Conservation (phyloP, 2,113 vertebrate genomes). For the Periophthalmus modestus region DNA sequence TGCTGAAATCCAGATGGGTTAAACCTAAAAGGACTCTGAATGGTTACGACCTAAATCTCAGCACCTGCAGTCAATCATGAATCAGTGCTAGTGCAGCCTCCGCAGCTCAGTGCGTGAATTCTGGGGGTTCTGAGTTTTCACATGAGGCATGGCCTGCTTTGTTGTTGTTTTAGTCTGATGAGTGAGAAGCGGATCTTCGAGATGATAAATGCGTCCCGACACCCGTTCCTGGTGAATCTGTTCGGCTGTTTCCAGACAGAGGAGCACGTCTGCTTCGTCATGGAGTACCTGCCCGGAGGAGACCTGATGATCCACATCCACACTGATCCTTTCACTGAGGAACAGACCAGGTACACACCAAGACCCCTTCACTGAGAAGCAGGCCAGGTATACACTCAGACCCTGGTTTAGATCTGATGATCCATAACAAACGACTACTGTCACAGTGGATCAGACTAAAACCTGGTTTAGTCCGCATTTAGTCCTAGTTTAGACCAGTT, state of each 20-base stretch:
- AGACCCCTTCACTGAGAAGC: constrained; percentile 84
- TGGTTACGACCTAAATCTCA: no score
- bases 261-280: constrained; percentile 93
- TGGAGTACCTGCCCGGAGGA: constrained; percentile 91
- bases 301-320: constrained; percentile 98
- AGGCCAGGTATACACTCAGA: constrained; percentile 74
- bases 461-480: background rate
- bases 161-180: constrained; percentile 80
- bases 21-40: no score
- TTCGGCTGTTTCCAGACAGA: constrained; percentile 93
- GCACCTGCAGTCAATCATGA: no score
- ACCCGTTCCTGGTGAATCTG: constrained; percentile 94
- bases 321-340: constrained; percentile 84
- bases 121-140: no score
- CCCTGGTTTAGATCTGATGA: background rate
- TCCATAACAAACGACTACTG: no score
- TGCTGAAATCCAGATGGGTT: no score
- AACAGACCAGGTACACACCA: background rate
- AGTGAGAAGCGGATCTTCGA: constrained; percentile 96
- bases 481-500: background rate
- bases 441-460: background rate
- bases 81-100: no score
- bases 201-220: constrained; percentile 83
- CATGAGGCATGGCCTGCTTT: no score
- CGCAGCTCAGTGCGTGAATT: no score